A percentile compares a stretch with the other conserved stretches of the same genome.
Evolutionary conservation across 1,140 invertebrate genomes (phyloP).

Genomic region (Saccostrea glomerata): DNA sequence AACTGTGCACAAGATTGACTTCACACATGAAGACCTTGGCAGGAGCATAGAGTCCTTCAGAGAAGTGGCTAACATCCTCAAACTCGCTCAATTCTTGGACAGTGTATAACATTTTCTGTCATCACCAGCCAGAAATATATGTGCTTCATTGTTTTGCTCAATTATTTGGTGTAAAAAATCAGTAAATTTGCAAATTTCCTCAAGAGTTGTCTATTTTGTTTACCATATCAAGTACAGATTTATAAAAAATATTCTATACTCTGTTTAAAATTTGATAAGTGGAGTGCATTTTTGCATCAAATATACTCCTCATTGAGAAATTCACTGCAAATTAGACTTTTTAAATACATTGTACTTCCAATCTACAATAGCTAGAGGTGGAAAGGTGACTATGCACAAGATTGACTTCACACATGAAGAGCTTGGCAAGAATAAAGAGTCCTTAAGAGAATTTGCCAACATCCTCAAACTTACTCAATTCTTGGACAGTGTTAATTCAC

Average conservation of each 20-base stretch:
- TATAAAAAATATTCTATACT: no score
- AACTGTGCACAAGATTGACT: background rate
- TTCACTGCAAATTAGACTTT: no score
- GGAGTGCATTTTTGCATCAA: no score
- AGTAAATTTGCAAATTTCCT: no score
- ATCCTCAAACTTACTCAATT: background rate
- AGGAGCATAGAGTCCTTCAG: background rate
- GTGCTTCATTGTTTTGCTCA: no score
- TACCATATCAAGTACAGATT: no score
- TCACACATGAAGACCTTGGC: background rate
- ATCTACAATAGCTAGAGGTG: background rate
- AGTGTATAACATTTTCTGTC: background rate
- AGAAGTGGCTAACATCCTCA: background rate
- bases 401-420: background rate
- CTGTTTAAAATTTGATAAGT: no score
- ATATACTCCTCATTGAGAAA: no score
- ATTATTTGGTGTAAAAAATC: no score
- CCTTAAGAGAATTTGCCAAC: background rate
- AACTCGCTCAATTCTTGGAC: background rate
- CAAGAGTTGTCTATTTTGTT: no score
- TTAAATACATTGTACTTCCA: no score
- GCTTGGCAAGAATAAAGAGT: background rate
- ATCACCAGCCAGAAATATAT: background rate
- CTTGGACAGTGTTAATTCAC: background rate
- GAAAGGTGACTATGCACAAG: conserved; percentile 10